Evolutionary conservation across 2,888 invertebrate genomes (phyloP).

Genomic region (Tyria jacobaeae): DNA sequence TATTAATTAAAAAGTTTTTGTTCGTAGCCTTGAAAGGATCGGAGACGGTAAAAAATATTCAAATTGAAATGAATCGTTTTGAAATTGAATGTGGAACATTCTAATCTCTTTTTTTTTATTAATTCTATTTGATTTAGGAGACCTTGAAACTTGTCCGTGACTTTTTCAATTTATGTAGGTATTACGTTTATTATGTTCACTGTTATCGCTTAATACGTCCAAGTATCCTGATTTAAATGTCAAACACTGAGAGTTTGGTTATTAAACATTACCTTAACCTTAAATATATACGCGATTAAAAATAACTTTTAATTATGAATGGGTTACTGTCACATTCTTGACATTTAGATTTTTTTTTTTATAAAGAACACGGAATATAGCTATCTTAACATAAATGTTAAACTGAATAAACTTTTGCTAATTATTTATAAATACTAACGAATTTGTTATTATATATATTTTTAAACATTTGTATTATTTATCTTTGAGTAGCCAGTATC

Average conservation of each 20-base stretch:
- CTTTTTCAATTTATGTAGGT: not conserved
- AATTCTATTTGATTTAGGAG: not conserved
- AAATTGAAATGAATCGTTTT: not conserved
- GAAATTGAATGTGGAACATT: not conserved
- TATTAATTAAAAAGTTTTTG: not conserved
- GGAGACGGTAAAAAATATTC: not conserved
- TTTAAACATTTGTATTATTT: no score
- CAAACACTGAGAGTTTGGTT: no score
- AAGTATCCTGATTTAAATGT: conserved; percentile 4
- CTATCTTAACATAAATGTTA: conserved; percentile 13
- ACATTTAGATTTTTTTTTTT: conserved; percentile 6
- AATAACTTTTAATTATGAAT: no score
- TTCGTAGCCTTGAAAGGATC: not conserved
- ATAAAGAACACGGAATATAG: not conserved
- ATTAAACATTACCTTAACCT: no score
- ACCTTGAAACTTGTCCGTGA: not conserved
- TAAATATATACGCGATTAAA: not conserved
- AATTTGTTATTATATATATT: no score
- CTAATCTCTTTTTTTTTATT: not conserved
- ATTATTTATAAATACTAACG: no score
- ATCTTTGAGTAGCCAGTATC: no score
- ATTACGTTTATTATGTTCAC: not conserved
- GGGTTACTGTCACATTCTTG: conserved; percentile 12
- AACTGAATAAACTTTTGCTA: not conserved
- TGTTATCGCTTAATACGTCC: not conserved